Base-by-base conservation (phyloP, 2,113 vertebrate species). In the Galemys pyrenaicus region DNA sequence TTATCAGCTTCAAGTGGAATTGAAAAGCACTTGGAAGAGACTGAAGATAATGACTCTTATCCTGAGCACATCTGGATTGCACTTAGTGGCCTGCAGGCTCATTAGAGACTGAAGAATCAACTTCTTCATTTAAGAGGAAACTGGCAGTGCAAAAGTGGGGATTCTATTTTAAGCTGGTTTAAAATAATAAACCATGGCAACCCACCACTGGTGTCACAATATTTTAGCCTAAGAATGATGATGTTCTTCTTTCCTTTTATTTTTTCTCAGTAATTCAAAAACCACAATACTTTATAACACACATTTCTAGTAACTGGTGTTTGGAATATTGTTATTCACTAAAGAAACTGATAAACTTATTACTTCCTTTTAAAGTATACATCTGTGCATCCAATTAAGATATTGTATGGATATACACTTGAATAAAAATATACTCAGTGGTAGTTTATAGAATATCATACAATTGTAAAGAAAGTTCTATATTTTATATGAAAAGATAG, bases 181-280 rank as follows among this genome's bases (percentile, higher is more conserved):
- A 92, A 41, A 95, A 37, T 24, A 65, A 82, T 56, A 92, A 94
- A 62, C 56, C 49, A 74, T n/a, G 86, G 80, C 51, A 87, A 95
- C 75, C 70, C 58, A 79, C 60, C 4, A 49, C 70, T 70, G 12
- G 19, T 64, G 71, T 89, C 37, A 68, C 30, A 67, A 20, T 78
- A 92, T 78, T 79, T 92, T 83, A 81, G 64, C 71, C 28, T 85
- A 32, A 85, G 24, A 19, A 81, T 87, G 35, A 73, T 60, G 65
- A 77, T 9, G 7, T 58, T 4, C 64, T 88, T 70, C 16, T 91
- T 90, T 85, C 16, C 35, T 87, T 89, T 89, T 46, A 68, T 70
- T 15, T 86, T 24, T 83, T 73, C 41, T 84, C 22, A 65, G 77
- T 75, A 77, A 71, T 93, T 91, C 3, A 78, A 82, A 87, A 89